Conservation (phyloP, 1,140 invertebrate genomes). For the Drosophila melanica region DNA sequence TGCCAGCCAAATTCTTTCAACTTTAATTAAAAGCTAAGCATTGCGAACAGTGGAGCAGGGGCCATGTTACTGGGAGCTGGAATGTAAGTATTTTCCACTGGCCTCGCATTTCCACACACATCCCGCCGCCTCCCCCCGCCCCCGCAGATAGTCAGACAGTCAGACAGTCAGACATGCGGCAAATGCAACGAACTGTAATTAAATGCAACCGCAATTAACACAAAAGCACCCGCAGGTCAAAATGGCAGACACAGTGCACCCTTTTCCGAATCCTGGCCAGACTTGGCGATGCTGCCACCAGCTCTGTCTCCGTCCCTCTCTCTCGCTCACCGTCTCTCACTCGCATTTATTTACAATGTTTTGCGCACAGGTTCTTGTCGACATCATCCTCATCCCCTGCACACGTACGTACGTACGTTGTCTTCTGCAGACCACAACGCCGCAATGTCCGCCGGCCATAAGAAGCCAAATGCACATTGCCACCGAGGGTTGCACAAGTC, state of each 20-base stretch:
- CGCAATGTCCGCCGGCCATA: slow-evolving; percentile 56
- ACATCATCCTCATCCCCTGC: slow-evolving; percentile 3
- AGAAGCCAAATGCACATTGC: slow-evolving; percentile 57
- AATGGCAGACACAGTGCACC: slow-evolving; percentile 59
- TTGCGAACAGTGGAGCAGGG: slow-evolving; percentile 7
- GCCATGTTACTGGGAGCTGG: slow-evolving; percentile 1
- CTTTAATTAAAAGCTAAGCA: slow-evolving; percentile 77
- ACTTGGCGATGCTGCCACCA: background rate
- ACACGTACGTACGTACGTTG: slow-evolving; percentile 1
- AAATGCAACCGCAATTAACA: slow-evolving; percentile 83
- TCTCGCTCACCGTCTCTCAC: slow-evolving; percentile 6
- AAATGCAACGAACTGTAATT: slow-evolving; percentile 77
- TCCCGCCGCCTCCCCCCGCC: background rate
- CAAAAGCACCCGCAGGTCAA: slow-evolving; percentile 79
- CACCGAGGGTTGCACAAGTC: slow-evolving; percentile 28
- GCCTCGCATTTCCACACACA: background rate
- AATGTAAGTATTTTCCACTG: slow-evolving; percentile 12
- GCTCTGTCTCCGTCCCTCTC: background rate
- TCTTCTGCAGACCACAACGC: slow-evolving; percentile 38
- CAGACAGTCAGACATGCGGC: slow-evolving; percentile 31
- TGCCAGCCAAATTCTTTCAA: slow-evolving; percentile 56
- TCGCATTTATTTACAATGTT: slow-evolving; percentile 78
- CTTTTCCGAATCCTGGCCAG: background rate
- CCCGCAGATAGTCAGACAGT: slow-evolving; percentile 17
- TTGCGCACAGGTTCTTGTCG: slow-evolving; percentile 64